Base-by-base conservation (phyloP, 2,797 vertebrate species). In the Anas capensis region DNA sequence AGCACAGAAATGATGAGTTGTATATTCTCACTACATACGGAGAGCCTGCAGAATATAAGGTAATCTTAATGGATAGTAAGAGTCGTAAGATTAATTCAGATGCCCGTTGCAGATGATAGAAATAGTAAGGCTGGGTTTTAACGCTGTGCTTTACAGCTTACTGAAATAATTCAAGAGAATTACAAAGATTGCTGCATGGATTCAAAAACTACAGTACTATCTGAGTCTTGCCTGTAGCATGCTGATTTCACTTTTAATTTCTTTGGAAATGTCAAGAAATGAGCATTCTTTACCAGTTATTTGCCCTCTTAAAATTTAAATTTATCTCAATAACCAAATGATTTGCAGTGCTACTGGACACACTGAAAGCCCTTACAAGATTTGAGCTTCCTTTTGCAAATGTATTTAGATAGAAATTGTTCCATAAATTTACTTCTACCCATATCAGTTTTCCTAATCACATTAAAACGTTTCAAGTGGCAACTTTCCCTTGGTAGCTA, bases 21-120 rank as follows among this genome's bases (percentile, higher is more conserved):
- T 99, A 99, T 96, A 98, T 99, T 88, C 98, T 99, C 66, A 98
- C 99, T 75, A 99, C 98, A 48, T 98, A 98, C 1, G 99, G 98
- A 51, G 97, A 98, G 24, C 98, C 98, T 62, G 95, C 98, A 81
- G 99, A 99, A 94, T 99, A 99, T 94, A 99, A 99, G 99, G 99
- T 99, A 97, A 94, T 81, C 69, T 46, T 60, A 65, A 69, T 14
- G 56, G 71, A 54, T 79, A 76, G 27, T 26, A 84, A 61, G 56
- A 51, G 42, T 42, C 6, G 27, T 17, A 24, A 36, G 6, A 48
- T 89, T 92, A 4, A 5, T 73, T 86, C 40, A 70, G 56, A 20
- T 61, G 26, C 18, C 8, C 64, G 2, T 23, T 93, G 48, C 38
- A 84, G 27, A 19, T 62, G 23, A 56, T 0, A 53, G 58, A 91